Conservation (phyloP, 1,140 invertebrate genomes). For the Ladona fulva region DNA sequence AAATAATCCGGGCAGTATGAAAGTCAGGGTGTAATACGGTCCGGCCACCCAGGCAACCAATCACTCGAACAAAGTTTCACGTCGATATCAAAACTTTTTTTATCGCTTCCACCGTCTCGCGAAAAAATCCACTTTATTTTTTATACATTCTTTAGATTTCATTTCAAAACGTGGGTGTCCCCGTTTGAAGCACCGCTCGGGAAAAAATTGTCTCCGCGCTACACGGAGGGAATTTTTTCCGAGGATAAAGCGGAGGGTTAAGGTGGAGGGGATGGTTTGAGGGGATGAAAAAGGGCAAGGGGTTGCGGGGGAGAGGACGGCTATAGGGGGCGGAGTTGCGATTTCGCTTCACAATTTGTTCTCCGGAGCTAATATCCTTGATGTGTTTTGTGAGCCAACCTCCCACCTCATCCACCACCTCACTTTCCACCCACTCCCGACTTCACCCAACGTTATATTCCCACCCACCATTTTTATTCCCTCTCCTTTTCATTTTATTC, state of each 20-base stretch:
- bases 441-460: not conserved
- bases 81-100: not conserved
- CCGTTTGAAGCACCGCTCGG: not conserved
- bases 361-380: conserved; percentile 21
- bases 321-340: not conserved
- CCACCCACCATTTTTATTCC: conserved; percentile 1
- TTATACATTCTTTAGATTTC: not conserved
- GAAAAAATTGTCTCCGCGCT: not conserved
- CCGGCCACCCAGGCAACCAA: not conserved
- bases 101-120: not conserved
- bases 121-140: not conserved
- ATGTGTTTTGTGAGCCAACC: conserved; percentile 17
- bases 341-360: conserved; percentile 20
- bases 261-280: not conserved
- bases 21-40: too few relatives aligned
- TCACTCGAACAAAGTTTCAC: not conserved
- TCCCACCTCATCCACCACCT: not conserved
- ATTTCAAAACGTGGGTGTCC: not conserved
- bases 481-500: conserved; percentile 2
- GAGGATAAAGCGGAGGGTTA: not conserved
- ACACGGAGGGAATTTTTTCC: not conserved
- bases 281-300: not conserved
- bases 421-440: not conserved
- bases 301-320: not conserved
- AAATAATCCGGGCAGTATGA: too few relatives aligned